Evolutionary conservation across 2,113 vertebrate genomes (phyloP), one percentile per base, ranked within the genome.

Genomic region (Urocitellus parryii): DNA sequence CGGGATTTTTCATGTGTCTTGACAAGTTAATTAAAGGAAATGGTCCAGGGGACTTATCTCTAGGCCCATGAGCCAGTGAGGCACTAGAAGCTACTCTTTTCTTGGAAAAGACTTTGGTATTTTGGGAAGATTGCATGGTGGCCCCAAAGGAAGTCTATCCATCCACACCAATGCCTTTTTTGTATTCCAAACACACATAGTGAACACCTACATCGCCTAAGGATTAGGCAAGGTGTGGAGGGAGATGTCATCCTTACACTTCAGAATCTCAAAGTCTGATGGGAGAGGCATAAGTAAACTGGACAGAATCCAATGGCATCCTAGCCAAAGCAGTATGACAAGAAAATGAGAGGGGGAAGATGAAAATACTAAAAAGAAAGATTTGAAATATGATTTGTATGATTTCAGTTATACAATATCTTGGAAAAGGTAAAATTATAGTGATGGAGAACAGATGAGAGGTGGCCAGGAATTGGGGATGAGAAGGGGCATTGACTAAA

Each of bases 11-110:
- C 48, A 80, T 94, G 80, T 80, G n/a, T 96, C 70, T 91, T 95
- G 95, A 97, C 76, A 95, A 97, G 67, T 80, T 94, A 92, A 90
- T 96, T 96, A 96, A 93, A 77, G 76, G 80, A 97, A 96, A 95
- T 92, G 77, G 82, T 53, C n/a, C 67, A 51, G 45, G 48, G 61
- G 42, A 82, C 37, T 94, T 85, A 85, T 92, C 95, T 67, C 72
- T 72, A 97, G 82, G 42, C 37, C 61, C 56, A 32, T n/a, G 32
- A 94, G 34, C 72, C 56, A 91, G 32, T 32, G 56, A 58, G 39
- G 61, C 39, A n/a, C 63, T 56, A 34, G 27, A 84, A 56, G 24
- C 2, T 87, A 22, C 18, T 16, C 27, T 18, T 95, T 83, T 56
- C 70, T 72, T 87, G 34, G 94, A 68, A 91, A 82, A 39, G 32